Conservation (phyloP, 1,140 invertebrate species). For the Drosophila busckii region DNA sequence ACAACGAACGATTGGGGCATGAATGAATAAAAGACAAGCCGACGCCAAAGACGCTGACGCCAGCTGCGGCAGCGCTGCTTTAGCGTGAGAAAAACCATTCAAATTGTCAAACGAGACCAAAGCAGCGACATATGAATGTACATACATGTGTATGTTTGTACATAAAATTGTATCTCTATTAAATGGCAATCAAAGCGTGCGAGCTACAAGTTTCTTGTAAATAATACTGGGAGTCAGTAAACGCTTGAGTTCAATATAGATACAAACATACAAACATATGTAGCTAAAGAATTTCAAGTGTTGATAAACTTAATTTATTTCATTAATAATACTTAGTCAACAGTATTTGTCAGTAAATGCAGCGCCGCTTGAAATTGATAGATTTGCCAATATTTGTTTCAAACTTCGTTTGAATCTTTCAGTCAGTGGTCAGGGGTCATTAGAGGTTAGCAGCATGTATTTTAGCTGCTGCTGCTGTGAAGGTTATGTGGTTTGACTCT, state of each 20-base stretch:
- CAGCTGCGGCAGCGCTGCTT: constrained; percentile 42
- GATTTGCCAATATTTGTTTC: too few relatives aligned
- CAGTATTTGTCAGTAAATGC: too few relatives aligned
- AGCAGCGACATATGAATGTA: constrained; percentile 17
- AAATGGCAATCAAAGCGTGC: constrained; percentile 56
- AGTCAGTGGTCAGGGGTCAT: too few relatives aligned
- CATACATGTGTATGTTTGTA: constrained; percentile 7
- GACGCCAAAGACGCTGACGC: constrained; percentile 38
- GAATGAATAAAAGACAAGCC: constrained; percentile 68
- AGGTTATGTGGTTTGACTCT: too few relatives aligned
- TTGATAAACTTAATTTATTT: too few relatives aligned
- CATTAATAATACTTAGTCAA: too few relatives aligned
- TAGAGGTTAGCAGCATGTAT: too few relatives aligned
- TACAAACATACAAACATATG: constrained; percentile 16
- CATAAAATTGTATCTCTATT: constrained; percentile 62
- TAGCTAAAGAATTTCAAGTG: too few relatives aligned
- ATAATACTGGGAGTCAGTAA: constrained; percentile 1
- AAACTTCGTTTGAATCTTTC: too few relatives aligned
- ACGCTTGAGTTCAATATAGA: constrained; percentile 22
- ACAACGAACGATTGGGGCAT: constrained; percentile 56
- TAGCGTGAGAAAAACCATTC: constrained; percentile 72
- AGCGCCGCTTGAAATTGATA: too few relatives aligned
- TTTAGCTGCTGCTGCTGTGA: background rate
- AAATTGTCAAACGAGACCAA: constrained; percentile 65
- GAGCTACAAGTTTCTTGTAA: constrained; percentile 5